Conservation (phyloP, 2,797 vertebrate species). For the Syngnathus acus region DNA sequence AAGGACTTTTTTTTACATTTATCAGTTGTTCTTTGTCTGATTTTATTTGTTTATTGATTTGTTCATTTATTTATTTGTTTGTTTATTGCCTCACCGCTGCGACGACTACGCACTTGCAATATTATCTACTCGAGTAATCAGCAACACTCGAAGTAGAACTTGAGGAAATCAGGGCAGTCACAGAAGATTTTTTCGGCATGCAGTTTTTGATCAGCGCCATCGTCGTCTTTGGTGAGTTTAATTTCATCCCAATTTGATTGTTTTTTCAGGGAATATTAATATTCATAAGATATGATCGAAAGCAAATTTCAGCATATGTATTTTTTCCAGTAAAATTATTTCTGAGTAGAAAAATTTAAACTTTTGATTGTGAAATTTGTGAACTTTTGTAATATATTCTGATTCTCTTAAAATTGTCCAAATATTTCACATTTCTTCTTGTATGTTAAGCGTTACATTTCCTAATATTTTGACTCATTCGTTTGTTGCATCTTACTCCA, state of each 20-base stretch:
- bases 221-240: background rate
- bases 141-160: background rate
- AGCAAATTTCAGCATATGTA: background rate
- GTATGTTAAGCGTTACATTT: background rate
- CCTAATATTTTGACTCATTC: background rate
- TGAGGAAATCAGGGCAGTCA: background rate
- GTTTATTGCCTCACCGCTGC: too few species aligned
- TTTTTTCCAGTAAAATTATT: background rate
- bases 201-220: background rate
- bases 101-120: background rate
- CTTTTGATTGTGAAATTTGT: too few species aligned
- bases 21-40: too few species aligned
- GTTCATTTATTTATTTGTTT: too few species aligned
- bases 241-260: background rate
- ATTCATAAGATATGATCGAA: too few species aligned
- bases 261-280: too few species aligned
- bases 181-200: background rate
- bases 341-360: background rate
- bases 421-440: background rate
- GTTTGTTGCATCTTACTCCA: background rate
- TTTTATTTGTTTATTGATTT: too few species aligned
- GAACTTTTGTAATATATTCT: background rate
- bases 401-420: too few species aligned
- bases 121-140: background rate
- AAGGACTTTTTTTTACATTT: too few species aligned